Conservation (phyloP, 2,113 vertebrate species). For the Cynoglossus semilaevis region DNA sequence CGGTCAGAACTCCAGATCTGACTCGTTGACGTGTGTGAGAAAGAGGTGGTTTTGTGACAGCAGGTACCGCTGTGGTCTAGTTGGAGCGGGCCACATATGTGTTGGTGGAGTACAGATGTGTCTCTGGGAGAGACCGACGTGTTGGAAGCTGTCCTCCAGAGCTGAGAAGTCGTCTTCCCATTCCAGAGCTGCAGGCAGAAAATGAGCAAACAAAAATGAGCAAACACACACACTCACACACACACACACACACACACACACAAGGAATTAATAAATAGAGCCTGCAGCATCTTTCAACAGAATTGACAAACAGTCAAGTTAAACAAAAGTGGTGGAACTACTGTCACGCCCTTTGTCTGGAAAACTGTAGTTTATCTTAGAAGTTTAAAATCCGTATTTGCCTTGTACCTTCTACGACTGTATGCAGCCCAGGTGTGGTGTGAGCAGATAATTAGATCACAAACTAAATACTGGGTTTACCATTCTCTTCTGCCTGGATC, state of each 20-base stretch:
- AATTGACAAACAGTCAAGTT: constrained; percentile 11
- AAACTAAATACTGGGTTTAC: constrained; percentile 57
- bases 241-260: constrained; percentile 27
- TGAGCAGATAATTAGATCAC: neutral
- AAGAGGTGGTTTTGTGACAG: constrained; percentile 85
- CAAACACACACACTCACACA: constrained; percentile 18
- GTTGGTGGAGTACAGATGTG: constrained; percentile 73
- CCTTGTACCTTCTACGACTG: too few relatives aligned
- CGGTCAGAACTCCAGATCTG: constrained; percentile 86
- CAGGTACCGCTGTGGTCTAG: constrained; percentile 76
- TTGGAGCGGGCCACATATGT: constrained; percentile 68
- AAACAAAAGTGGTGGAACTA: neutral
- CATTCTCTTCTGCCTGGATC: constrained; percentile 83
- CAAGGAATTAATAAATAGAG: constrained; percentile 9
- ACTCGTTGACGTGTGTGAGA: constrained; percentile 86
- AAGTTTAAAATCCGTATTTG: too few relatives aligned
- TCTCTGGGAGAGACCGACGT: constrained; percentile 58
- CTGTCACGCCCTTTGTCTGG: constrained; percentile 2
- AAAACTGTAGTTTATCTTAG: too few relatives aligned
- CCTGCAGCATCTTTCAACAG: constrained; percentile 20
- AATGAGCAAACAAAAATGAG: constrained; percentile 12
- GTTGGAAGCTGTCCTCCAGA: constrained; percentile 75
- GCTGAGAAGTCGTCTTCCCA: constrained; percentile 88
- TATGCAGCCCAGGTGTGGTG: too few relatives aligned
- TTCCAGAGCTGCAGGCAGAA: constrained; percentile 78